These are phyloP conservation scores for Xiphophorus maculatus DNA, from an alignment of 2,113 vertebrate species.

Conservation along the genomic window DNA sequence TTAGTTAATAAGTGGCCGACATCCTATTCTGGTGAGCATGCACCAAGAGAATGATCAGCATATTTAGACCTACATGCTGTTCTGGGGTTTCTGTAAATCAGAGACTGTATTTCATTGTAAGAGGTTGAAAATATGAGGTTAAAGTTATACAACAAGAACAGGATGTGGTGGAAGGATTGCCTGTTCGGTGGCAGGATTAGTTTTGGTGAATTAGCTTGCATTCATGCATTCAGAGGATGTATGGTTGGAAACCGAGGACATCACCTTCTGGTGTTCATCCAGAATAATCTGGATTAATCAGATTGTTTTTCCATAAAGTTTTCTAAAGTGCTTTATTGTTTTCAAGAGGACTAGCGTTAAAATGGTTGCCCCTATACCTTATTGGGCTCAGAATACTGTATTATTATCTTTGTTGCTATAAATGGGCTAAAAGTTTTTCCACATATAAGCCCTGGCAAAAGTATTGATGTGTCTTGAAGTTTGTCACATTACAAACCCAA, in stretches of 20 bases:
- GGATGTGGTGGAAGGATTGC: conserved; percentile 17
- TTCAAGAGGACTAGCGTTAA: not conserved
- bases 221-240: conserved; percentile 50
- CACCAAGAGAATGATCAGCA: not conserved
- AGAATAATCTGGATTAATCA: not conserved
- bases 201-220: conserved; percentile 33
- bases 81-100: not conserved
- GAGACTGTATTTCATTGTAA: not conserved
- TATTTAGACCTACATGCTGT: not conserved
- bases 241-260: conserved; percentile 31
- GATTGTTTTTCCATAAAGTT: conserved; percentile 1
- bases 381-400: not conserved
- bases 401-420: not conserved
- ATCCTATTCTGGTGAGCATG: not conserved
- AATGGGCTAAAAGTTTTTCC: not conserved
- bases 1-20: not conserved
- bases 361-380: not conserved
- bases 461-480: not conserved
- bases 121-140: not conserved
- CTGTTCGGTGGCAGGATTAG: conserved; percentile 11
- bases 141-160: not conserved
- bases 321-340: not conserved
- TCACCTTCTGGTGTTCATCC: conserved; percentile 14
- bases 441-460: not conserved
- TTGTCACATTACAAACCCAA: not conserved